These are phyloP conservation scores for Sturmia bella DNA, from an alignment of 2,888 invertebrate species.

Conservation along the genomic window DNA sequence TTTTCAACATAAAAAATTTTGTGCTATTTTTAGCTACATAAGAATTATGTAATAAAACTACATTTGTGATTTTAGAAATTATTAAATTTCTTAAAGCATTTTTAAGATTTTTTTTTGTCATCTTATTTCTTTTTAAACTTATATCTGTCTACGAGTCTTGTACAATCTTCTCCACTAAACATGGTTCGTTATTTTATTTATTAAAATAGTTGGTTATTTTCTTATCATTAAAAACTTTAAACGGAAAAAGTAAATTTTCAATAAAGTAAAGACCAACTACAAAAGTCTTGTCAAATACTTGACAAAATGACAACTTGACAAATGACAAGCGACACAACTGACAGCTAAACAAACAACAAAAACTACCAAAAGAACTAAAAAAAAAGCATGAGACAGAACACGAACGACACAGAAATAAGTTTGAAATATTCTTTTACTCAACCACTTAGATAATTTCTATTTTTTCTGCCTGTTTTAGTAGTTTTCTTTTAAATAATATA, in stretches of 20 bases:
- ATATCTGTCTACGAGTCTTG: too few relatives aligned
- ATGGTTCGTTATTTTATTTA: constrained; percentile 37
- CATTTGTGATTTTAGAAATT: too few relatives aligned
- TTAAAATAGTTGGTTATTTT: constrained; percentile 19
- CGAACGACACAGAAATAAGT: constrained; percentile 53
- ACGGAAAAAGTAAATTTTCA: constrained; percentile 57
- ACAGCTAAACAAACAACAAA: constrained; percentile 30
- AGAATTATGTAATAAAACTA: too few relatives aligned
- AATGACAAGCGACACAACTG: constrained; percentile 63
- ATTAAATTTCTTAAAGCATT: too few relatives aligned
- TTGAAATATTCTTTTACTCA: constrained; percentile 51
- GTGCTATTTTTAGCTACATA: too few relatives aligned
- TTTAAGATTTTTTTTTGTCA: too few relatives aligned
- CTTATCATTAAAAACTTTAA: constrained; percentile 1
- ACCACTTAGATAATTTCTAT: constrained; percentile 36
- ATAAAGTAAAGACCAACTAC: constrained; percentile 65
- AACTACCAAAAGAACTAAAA: constrained; percentile 9
- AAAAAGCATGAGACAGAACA: constrained; percentile 50
- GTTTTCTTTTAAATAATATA: constrained; percentile 30
- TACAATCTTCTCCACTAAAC: neutral
- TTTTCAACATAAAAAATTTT: too few relatives aligned
- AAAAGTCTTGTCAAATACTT: constrained; percentile 67
- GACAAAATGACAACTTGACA: constrained; percentile 69
- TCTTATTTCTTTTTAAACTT: too few relatives aligned
- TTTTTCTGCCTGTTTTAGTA: constrained; percentile 25